Percentiles rank a stretch among this genome's conserved stretches.
Conservation (phyloP, 1,140 invertebrate species). For the Pachyrhynchus sulphureomaculatus region DNA sequence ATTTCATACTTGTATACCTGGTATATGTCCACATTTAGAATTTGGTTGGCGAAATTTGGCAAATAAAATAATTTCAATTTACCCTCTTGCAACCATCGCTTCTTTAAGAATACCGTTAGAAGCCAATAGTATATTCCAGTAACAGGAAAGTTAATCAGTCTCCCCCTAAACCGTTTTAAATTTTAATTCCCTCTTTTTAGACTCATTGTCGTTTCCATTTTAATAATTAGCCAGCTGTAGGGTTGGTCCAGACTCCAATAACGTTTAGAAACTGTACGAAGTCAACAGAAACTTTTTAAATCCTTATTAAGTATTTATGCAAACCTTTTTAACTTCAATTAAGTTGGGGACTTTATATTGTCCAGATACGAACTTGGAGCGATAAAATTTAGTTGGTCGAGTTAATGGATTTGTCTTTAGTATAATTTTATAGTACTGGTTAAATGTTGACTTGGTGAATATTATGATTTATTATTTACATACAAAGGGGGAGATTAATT, state of each 20-base stretch:
- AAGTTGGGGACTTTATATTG: conserved; percentile 16
- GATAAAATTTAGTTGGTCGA: background rate
- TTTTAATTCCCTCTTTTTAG: conserved; percentile 22
- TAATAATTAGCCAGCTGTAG: conserved; percentile 23
- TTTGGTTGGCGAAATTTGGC: no score
- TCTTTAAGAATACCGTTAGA: no score
- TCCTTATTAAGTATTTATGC: conserved; percentile 27
- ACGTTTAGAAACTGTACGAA: conserved; percentile 26
- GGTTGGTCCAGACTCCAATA: conserved; percentile 16
- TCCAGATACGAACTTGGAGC: conserved; percentile 16
- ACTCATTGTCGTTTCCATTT: conserved; percentile 19
- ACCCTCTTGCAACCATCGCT: no score
- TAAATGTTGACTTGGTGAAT: no score
- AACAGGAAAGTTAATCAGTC: background rate
- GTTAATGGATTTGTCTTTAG: no score
- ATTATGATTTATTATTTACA: no score
- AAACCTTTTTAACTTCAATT: conserved; percentile 30
- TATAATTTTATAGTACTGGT: no score
- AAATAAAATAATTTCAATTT: no score
- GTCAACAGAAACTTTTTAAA: conserved; percentile 26
- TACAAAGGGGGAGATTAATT: no score
- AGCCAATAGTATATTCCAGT: no score
- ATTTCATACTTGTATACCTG: no score
- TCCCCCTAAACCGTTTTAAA: conserved; percentile 2
- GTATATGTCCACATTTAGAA: no score